Conservation (phyloP, 2,113 vertebrate genomes). For the Elephas maximus region DNA sequence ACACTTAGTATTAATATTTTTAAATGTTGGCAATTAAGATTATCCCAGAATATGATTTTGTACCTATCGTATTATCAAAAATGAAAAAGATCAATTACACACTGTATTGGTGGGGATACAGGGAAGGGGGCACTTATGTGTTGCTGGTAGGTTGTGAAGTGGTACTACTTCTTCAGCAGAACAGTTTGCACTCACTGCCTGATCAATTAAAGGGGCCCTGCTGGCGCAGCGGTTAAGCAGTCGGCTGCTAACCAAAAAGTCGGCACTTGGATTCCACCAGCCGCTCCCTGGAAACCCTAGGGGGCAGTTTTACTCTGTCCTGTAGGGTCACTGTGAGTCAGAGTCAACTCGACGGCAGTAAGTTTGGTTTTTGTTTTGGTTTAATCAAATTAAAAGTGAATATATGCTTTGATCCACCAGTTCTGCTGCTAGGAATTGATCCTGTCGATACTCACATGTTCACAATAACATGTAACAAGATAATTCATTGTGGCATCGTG, state of each 20-base stretch:
- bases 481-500: neutral
- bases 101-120: neutral
- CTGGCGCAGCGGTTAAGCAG: no score
- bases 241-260: no score
- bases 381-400: neutral
- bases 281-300: no score
- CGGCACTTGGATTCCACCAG: no score
- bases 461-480: neutral
- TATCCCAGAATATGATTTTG: neutral
- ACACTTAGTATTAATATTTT: neutral
- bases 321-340: no score
- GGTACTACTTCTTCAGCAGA: neutral
- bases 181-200: neutral
- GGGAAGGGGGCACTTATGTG: neutral
- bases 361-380: no score
- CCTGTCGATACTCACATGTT: neutral
- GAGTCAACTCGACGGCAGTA: no score
- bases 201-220: no score
- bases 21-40: neutral
- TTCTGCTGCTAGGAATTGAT: neutral
- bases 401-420: neutral
- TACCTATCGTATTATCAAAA: neutral
- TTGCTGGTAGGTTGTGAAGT: neutral
- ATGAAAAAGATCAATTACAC: neutral
- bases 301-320: no score